Conservation (phyloP, 1,140 invertebrate species). For the Eupeodes corollae region DNA sequence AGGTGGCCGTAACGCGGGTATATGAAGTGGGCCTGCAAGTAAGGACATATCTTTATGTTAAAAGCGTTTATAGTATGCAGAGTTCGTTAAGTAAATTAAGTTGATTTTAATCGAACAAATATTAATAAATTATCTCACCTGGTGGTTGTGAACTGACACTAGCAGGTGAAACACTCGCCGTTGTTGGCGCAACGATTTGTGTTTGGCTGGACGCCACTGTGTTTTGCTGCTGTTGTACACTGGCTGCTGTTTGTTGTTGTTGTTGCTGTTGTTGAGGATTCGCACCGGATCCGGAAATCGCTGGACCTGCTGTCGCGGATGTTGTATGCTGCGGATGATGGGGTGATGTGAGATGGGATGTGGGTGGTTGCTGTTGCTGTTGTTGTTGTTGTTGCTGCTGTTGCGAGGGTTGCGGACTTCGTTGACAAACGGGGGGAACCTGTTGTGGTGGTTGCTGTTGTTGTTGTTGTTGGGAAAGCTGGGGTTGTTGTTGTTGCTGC, state of each 20-base stretch:
- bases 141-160: slow-evolving; percentile 38
- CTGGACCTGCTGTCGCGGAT: slow-evolving; percentile 21
- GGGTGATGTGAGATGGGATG: slow-evolving; percentile 33
- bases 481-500: slow-evolving; percentile 15
- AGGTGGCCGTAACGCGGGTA: slow-evolving; percentile 35
- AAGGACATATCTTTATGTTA: slow-evolving; percentile 28
- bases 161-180: slow-evolving; percentile 37
- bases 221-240: slow-evolving; percentile 28
- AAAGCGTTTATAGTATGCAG: not conserved
- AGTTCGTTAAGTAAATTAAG: not conserved
- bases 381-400: slow-evolving; percentile 21
- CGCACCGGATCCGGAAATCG: slow-evolving; percentile 3
- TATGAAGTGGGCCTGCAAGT: slow-evolving; percentile 35
- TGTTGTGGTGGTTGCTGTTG: slow-evolving; percentile 20
- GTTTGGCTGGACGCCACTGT: slow-evolving; percentile 32
- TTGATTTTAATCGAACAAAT: not conserved
- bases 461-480: slow-evolving; percentile 15
- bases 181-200: slow-evolving; percentile 36
- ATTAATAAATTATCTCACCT: slow-evolving; percentile 23
- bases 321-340: slow-evolving; percentile 26
- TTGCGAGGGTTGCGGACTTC: slow-evolving; percentile 25
- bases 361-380: slow-evolving; percentile 21
- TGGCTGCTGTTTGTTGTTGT: slow-evolving; percentile 14
- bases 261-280: slow-evolving; percentile 5
- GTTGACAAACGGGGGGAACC: slow-evolving; percentile 24